phyloP scores from a whole-genome alignment of 2,888 invertebrate genomes.

The Enoplolaimus lenunculus region DNA sequence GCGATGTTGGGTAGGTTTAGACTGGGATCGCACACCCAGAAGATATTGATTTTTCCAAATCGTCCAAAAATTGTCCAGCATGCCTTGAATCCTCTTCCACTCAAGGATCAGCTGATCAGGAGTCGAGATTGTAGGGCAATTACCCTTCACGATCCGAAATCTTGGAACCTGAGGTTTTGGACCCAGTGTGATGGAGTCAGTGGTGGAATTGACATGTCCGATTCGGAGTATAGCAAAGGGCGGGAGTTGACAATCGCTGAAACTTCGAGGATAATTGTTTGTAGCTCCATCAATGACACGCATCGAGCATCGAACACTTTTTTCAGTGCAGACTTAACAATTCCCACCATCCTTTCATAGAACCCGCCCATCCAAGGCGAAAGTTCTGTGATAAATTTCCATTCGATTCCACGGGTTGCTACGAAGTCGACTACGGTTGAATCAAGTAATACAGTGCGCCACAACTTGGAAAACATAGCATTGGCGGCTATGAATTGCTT shows the following conservation, averaged over 20 bases:
- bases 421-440: not conserved
- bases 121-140: not conserved
- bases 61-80: not conserved
- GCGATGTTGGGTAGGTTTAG: not conserved
- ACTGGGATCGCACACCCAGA: not conserved
- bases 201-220: not conserved
- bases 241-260: slow-evolving; percentile 8
- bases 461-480: not conserved
- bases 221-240: not conserved
- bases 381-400: slow-evolving; percentile 14
- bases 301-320: not conserved
- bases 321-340: slow-evolving; percentile 12
- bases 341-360: slow-evolving; percentile 7
- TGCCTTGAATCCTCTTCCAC: not conserved
- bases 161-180: not conserved
- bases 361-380: slow-evolving; percentile 16
- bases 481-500: slow-evolving; percentile 2
- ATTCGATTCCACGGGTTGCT: not conserved
- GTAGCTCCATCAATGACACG: slow-evolving; percentile 1
- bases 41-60: slow-evolving; percentile 2
- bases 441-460: not conserved
- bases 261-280: slow-evolving; percentile 7
- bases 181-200: not conserved
- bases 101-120: not conserved
- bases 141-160: not conserved